Base-by-base conservation (phyloP, 2,113 vertebrate species). In the Oreochromis tanganicae region DNA sequence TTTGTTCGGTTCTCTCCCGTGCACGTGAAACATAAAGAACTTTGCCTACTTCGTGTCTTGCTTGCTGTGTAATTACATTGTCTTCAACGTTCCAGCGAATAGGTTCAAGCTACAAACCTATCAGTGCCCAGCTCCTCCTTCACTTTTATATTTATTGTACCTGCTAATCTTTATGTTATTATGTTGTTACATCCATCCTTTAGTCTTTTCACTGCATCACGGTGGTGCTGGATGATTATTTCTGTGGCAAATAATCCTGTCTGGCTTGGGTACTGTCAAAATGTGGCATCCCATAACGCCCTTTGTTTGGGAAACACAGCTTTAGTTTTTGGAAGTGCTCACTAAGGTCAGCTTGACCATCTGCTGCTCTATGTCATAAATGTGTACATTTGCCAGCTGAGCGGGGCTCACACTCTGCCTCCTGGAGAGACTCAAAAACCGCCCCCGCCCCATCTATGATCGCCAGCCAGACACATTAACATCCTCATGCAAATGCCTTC, bases 301-400 rank as follows among this genome's bases (percentile, higher is more conserved):
- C 38, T 86, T 85, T 88, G 85, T 81, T 90, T 87, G 61, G 29
- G 38, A 80, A 86, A 81, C 32, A 61, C 82, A 89, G 82, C 63
- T 83, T 59, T 81, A 48, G 43, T 80, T 81, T 50, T 90, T 88
- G 87, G 89, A 91, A 85, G 52, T 2, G 27, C 73, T 75, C 90
- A 13, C 56, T 79, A 12, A 85, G 90, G 88, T 91, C 90, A 91
- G 81, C 81, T 68, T 46, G 59, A 87, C 90, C 92, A 93, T 93
- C 93, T 93, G 92, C 71, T 83, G 54, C 36, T 63, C 41, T 3
- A n/a, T n/a, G 73, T 82, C 56, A n/a, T 41, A n/a, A 68, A 87
- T 80, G 82, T 82, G 73, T 73, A n/a, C 55, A 56, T 90, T 75
- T 90, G 90, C 90, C 90, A 88, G 11, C 29, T 12, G 38, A 78